Conservation (phyloP, 2,888 invertebrate species). For the Elysia crispata region DNA sequence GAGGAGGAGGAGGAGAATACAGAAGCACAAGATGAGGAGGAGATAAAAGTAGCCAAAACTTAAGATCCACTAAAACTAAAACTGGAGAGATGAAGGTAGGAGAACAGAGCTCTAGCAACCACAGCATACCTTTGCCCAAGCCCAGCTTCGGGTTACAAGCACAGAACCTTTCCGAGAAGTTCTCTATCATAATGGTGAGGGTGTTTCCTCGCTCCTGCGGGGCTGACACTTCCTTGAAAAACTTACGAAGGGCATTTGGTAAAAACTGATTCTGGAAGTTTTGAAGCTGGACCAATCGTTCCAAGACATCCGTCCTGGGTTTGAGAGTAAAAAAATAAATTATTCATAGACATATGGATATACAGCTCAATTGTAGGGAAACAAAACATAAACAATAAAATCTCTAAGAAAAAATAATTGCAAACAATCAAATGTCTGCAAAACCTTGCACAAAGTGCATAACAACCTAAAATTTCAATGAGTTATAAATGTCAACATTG, state of each 20-base stretch:
- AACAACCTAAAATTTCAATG: no score
- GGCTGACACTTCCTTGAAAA: constrained; percentile 78
- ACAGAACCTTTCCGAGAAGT: constrained; percentile 78
- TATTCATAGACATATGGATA: no score
- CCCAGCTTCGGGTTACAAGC: constrained; percentile 78
- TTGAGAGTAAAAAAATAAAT: not conserved
- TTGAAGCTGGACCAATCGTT: constrained; percentile 77
- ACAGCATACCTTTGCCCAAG: constrained; percentile 78
- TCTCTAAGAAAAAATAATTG: no score
- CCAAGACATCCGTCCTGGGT: constrained; percentile 74
- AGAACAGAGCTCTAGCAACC: no score
- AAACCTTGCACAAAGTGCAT: no score
- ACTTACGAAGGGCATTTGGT: constrained; percentile 78
- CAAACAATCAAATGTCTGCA: no score
- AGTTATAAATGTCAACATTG: no score
- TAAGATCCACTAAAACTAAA: no score
- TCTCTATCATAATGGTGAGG: constrained; percentile 77
- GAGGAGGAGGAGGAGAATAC: no score
- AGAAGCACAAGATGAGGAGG: no score
- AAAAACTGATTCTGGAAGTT: constrained; percentile 79
- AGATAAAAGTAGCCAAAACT: no score
- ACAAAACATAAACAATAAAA: not conserved
- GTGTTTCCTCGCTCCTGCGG: constrained; percentile 77
- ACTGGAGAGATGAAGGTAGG: no score
- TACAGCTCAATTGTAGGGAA: not conserved